phyloP scores from a whole-genome alignment of 2,113 vertebrate genomes.

The Delphinus delphis region DNA sequence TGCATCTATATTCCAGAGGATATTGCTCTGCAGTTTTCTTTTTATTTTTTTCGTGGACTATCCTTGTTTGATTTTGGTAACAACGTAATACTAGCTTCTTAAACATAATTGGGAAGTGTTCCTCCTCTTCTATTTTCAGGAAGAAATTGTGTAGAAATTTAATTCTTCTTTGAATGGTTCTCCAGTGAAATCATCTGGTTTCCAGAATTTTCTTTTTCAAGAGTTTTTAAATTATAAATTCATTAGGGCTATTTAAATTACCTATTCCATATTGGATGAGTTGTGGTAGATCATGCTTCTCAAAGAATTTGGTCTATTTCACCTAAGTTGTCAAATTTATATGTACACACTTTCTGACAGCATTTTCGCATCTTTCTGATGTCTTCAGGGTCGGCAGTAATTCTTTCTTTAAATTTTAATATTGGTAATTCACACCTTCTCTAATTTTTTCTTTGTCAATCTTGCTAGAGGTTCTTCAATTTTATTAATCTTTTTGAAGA shows the following conservation, averaged over 20 bases:
- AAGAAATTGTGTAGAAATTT: neutral
- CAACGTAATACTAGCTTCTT: neutral
- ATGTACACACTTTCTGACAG: neutral
- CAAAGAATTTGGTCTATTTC: neutral
- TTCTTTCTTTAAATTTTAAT: neutral
- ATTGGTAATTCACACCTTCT: neutral
- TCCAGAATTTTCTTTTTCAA: neutral
- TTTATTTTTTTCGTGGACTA: no score
- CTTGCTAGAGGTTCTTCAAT: neutral
- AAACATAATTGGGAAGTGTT: neutral
- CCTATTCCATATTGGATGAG: neutral
- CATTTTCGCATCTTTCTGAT: neutral
- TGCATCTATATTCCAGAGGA: neutral
- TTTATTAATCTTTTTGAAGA: neutral
- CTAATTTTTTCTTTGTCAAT: neutral
- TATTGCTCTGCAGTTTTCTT: neutral
- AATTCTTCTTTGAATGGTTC: neutral
- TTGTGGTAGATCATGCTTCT: neutral
- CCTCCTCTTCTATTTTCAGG: neutral
- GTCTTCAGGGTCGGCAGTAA: neutral
- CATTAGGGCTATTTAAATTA: neutral
- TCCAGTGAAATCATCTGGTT: neutral
- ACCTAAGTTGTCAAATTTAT: neutral
- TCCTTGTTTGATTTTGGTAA: neutral
- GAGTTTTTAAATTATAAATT: neutral